Evolutionary conservation across 2,113 vertebrate genomes (phyloP).

Genomic region (Cynocephalus volans): DNA sequence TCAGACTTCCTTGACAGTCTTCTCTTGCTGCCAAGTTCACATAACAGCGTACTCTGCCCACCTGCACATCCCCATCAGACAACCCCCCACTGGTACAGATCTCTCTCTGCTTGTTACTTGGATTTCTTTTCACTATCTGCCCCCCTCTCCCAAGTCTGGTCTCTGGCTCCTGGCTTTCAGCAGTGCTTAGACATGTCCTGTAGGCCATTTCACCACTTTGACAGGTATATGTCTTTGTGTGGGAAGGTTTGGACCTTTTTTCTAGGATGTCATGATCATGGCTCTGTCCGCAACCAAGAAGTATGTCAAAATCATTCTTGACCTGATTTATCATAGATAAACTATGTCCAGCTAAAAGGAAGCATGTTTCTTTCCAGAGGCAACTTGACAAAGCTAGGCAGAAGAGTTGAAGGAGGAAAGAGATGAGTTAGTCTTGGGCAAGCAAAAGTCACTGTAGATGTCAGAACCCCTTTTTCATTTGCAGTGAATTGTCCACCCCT

Average conservation of each 20-base stretch:
- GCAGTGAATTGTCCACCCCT: not conserved
- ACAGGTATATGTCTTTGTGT: not conserved
- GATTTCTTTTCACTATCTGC: not conserved
- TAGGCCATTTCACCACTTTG: not conserved
- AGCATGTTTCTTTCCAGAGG: not conserved
- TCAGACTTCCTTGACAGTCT: not conserved
- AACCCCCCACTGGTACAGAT: not conserved
- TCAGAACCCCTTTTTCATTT: not conserved
- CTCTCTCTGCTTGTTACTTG: not conserved
- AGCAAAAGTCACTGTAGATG: not conserved
- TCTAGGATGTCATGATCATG: not conserved
- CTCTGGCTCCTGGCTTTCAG: not conserved
- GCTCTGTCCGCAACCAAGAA: not conserved
- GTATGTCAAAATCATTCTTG: not conserved
- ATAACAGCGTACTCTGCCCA: too few species aligned
- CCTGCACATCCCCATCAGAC: not conserved
- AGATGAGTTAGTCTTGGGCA: not conserved
- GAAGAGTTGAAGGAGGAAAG: not conserved
- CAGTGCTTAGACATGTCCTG: not conserved
- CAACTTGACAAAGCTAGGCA: not conserved
- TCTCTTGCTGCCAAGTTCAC: not conserved
- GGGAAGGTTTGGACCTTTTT: not conserved
- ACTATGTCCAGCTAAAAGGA: not conserved
- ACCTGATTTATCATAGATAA: not conserved
- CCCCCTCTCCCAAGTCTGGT: not conserved